Percentiles rank a stretch among this genome's conserved stretches.
These are phyloP conservation scores for Philhelius pedissequus DNA, from an alignment of 2,888 invertebrate species.

Conservation along the genomic window DNA sequence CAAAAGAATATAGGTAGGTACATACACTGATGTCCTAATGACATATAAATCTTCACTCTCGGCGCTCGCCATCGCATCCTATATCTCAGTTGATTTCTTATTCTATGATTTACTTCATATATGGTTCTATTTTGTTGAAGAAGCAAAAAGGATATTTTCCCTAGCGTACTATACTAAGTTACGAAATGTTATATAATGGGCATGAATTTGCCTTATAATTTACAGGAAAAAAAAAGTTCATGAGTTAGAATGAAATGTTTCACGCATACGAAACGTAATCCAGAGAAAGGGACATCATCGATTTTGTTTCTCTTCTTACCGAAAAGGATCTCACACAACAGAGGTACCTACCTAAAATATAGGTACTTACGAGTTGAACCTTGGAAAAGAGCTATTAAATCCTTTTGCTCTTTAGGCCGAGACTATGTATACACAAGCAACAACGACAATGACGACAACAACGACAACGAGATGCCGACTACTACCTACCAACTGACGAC, in stretches of 20 bases:
- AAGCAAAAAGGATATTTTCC: conserved; percentile 34
- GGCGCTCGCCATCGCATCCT: conserved; percentile 15
- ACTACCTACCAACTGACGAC: not conserved
- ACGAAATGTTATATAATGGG: not conserved
- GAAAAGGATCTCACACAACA: not conserved
- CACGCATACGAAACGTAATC: conserved; percentile 42
- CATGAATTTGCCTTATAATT: conserved; percentile 34
- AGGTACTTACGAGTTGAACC: not conserved
- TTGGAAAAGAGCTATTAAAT: conserved; percentile 46
- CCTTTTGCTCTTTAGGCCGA: conserved; percentile 19
- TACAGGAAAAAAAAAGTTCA: not conserved
- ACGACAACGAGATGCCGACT: not conserved
- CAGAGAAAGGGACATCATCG: conserved; percentile 42
- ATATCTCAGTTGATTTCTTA: conserved; percentile 55
- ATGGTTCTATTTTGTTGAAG: not conserved
- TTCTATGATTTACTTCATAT: conserved; percentile 45
- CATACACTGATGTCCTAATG: not conserved
- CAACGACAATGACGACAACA: not conserved
- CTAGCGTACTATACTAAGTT: conserved; percentile 18
- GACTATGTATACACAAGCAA: not conserved
- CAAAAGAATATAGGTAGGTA: too few species aligned
- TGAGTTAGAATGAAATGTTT: conserved; percentile 35
- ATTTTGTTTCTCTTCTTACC: conserved; percentile 45
- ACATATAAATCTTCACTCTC: conserved; percentile 20
- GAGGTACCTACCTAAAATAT: not conserved